phyloP scores from a whole-genome alignment of 2,888 invertebrate genomes.

The Bembecia ichneumoniformis region DNA sequence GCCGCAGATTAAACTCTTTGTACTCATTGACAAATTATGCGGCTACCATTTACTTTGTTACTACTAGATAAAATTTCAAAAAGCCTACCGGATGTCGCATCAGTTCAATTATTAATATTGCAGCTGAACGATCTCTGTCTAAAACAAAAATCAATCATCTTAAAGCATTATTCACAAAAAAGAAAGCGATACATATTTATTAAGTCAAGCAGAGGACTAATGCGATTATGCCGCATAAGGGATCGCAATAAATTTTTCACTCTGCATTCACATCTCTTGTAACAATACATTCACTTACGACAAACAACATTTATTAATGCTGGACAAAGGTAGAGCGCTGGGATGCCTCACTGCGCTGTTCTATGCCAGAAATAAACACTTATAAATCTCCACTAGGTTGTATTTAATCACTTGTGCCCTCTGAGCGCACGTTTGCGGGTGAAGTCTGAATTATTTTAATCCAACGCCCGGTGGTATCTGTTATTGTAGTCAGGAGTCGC shows the following conservation, averaged over 20 bases:
- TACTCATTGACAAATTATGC: conserved; percentile 58
- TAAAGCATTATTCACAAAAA: neutral
- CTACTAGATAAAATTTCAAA: conserved; percentile 4
- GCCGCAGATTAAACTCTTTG: conserved; percentile 50
- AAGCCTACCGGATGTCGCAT: neutral
- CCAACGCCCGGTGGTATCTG: conserved; percentile 44
- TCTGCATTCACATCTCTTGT: conserved; percentile 31
- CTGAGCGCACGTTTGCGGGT: conserved; percentile 52
- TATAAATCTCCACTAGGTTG: conserved; percentile 61
- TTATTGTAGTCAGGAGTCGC: conserved; percentile 39
- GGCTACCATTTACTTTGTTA: conserved; percentile 49
- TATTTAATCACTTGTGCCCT: conserved; percentile 63
- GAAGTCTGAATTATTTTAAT: conserved; percentile 60
- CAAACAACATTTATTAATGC: conserved; percentile 56
- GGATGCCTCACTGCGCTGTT: conserved; percentile 23
- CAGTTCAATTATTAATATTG: conserved; percentile 5
- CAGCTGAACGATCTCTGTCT: no score
- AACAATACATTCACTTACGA: conserved; percentile 49
- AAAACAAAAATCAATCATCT: neutral
- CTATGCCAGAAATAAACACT: conserved; percentile 56
- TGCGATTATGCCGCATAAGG: conserved; percentile 5
- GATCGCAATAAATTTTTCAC: conserved; percentile 40
- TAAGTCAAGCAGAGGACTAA: neutral
- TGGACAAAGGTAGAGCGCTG: conserved; percentile 31
- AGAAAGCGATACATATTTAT: neutral